phyloP scores from a whole-genome alignment of 1,140 invertebrate genomes.

The Chrysoperla carnea region DNA sequence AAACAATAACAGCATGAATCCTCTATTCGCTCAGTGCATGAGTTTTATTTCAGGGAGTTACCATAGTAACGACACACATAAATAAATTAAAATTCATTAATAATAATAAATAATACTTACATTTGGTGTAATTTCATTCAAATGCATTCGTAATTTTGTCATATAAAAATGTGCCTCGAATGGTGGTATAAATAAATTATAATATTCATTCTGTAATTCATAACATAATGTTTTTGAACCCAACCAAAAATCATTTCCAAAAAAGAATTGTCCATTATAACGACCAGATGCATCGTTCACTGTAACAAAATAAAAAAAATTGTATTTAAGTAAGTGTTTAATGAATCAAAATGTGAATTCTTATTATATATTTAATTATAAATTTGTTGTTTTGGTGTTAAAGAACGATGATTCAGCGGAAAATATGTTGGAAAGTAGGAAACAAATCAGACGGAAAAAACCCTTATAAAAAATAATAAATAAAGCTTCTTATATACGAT shows the following conservation, averaged over 20 bases:
- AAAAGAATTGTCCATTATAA: conserved; percentile 59
- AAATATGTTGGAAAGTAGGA: not conserved
- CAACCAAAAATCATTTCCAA: conserved; percentile 68
- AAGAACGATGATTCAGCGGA: not conserved
- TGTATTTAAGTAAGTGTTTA: conserved; percentile 2
- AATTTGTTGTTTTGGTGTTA: not conserved
- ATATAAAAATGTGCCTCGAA: conserved; percentile 43
- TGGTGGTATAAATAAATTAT: conserved; percentile 32
- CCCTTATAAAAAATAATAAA: too few relatives aligned
- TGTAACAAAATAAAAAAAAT: conserved; percentile 24
- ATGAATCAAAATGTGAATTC: not conserved
- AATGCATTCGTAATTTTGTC: conserved; percentile 39
- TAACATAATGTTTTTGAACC: conserved; percentile 48
- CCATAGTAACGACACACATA: too few relatives aligned
- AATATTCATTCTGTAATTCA: conserved; percentile 30
- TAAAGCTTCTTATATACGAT: too few relatives aligned
- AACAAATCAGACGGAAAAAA: too few relatives aligned
- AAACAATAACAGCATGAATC: too few relatives aligned
- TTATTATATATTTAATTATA: not conserved
- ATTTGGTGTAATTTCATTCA: conserved; percentile 38
- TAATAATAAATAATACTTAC: too few relatives aligned
- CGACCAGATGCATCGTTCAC: conserved; percentile 67
- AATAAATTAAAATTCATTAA: too few relatives aligned
- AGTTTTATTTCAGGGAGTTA: too few relatives aligned
- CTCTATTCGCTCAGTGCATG: too few relatives aligned